phyloP scores from a whole-genome alignment of 2,888 invertebrate species.

The Cephonodes hylas region DNA sequence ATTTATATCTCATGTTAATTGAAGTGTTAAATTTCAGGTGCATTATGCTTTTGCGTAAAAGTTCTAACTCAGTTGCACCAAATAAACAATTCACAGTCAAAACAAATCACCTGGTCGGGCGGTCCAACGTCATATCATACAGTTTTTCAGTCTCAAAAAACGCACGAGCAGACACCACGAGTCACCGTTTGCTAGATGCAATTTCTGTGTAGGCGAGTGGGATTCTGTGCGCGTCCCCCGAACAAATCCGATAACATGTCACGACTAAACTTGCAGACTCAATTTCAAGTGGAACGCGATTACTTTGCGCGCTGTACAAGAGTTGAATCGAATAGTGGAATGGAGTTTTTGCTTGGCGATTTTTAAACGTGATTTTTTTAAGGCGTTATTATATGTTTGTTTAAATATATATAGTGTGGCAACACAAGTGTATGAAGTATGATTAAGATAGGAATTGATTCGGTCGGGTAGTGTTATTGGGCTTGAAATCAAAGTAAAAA shows the following conservation, averaged over 20 bases:
- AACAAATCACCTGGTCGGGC: background rate
- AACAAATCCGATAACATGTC: conserved; percentile 77
- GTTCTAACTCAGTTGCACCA: too few relatives aligned
- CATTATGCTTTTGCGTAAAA: too few relatives aligned
- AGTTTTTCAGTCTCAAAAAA: background rate
- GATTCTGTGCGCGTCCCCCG: conserved; percentile 64
- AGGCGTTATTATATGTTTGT: background rate
- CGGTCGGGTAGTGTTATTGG: too few relatives aligned
- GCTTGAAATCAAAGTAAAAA: too few relatives aligned
- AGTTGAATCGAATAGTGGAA: conserved; percentile 41
- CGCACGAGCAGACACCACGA: background rate
- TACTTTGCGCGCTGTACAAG: conserved; percentile 50
- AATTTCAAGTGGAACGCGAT: conserved; percentile 69
- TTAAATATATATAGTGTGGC: background rate
- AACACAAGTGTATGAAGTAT: too few relatives aligned
- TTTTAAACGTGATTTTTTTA: background rate
- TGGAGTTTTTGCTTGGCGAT: background rate
- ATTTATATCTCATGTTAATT: too few relatives aligned
- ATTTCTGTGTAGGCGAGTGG: conserved; percentile 38
- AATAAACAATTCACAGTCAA: too few relatives aligned
- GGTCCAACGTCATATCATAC: background rate
- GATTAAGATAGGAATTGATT: too few relatives aligned
- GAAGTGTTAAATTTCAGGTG: too few relatives aligned
- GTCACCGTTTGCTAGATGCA: conserved; percentile 27
- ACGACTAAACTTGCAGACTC: conserved; percentile 67